Evolutionary conservation across 2,797 vertebrate genomes (phyloP).

Genomic region (Cossypha niveicapilla): DNA sequence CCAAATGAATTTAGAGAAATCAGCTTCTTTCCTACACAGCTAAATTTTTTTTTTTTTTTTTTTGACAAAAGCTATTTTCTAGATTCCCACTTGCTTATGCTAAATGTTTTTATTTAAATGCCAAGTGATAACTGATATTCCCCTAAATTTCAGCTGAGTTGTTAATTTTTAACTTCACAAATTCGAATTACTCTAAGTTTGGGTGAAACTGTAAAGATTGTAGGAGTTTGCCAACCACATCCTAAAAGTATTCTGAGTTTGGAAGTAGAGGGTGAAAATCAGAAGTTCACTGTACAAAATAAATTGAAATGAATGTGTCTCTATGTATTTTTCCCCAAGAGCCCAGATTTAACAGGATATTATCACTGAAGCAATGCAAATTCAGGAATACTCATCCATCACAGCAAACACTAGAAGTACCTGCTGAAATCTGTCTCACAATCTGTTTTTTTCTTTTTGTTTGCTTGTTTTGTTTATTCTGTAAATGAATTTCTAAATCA

Average conservation of each 20-base stretch:
- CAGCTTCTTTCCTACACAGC: accelerated
- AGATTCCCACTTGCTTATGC: too few relatives aligned
- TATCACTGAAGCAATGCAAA: neutral
- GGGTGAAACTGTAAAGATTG: neutral
- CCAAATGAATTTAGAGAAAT: neutral
- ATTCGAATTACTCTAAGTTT: neutral
- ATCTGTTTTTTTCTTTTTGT: neutral
- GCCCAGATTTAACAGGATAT: neutral
- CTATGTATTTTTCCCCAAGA: accelerated
- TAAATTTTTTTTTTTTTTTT: too few relatives aligned
- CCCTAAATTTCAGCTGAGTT: neutral
- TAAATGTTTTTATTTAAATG: too few relatives aligned
- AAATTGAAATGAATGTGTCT: neutral
- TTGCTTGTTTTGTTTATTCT: neutral
- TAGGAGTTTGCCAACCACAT: neutral
- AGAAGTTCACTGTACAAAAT: neutral
- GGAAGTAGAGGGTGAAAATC: neutral
- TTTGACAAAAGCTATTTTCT: too few relatives aligned
- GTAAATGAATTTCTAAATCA: neutral
- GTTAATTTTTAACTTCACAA: neutral
- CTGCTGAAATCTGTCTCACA: neutral
- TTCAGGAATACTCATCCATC: neutral
- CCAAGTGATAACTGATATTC: too few relatives aligned
- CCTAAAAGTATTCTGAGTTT: neutral
- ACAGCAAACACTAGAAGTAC: neutral